phyloP scores from a whole-genome alignment of 2,113 vertebrate species.

The Ramphastos sulfuratus region DNA sequence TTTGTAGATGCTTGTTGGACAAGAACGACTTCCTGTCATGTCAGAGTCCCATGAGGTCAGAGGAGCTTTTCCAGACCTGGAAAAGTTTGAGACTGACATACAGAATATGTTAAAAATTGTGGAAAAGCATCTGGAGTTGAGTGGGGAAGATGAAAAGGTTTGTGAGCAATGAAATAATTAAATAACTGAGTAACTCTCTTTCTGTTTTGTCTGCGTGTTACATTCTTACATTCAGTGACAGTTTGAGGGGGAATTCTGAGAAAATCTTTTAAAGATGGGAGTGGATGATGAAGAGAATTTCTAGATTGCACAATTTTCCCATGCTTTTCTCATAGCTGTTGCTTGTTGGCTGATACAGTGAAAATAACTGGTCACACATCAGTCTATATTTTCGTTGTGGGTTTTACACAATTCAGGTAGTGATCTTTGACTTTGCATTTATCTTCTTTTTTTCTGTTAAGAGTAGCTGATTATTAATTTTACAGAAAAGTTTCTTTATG shows the following conservation, averaged over 20 bases:
- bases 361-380: background rate
- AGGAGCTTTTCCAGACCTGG: slow-evolving; percentile 67
- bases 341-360: background rate
- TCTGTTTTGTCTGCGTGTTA: background rate
- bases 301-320: background rate
- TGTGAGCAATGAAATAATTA: background rate
- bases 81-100: slow-evolving; percentile 81
- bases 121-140: slow-evolving; percentile 78
- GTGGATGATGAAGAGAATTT: background rate
- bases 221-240: background rate
- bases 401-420: background rate
- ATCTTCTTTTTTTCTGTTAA: background rate
- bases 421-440: background rate
- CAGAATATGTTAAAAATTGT: slow-evolving; percentile 78
- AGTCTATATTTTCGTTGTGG: background rate
- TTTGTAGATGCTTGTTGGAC: slow-evolving; percentile 80
- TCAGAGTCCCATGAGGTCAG: slow-evolving; percentile 49
- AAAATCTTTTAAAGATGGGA: background rate
- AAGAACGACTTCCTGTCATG: slow-evolving; percentile 67
- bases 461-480: background rate
- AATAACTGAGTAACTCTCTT: background rate
- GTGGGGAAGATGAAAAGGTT: slow-evolving; percentile 88
- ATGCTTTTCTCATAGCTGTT: background rate
- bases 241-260: background rate
- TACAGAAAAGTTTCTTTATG: no score